phyloP scores from a whole-genome alignment of 2,113 vertebrate genomes.

The Mus pahari region DNA sequence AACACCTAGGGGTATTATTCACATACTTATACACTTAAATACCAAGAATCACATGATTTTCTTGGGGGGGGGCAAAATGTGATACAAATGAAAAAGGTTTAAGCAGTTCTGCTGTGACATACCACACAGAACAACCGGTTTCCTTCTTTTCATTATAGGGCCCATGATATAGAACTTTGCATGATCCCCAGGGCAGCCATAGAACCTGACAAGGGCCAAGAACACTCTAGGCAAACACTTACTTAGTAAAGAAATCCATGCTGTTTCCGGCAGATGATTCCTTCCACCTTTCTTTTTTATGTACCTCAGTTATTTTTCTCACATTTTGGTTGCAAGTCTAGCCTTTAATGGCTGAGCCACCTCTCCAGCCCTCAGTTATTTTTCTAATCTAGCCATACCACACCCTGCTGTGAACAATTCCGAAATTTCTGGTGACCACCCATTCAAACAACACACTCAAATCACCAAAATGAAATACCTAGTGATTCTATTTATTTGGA shows the following conservation, averaged over 20 bases:
- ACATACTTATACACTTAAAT: background rate
- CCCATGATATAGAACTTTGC: background rate
- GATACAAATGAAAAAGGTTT: too few relatives aligned
- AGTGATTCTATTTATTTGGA: slow-evolving; percentile 15
- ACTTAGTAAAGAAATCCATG: background rate
- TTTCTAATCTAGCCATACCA: background rate
- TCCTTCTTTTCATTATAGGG: background rate
- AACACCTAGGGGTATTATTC: background rate
- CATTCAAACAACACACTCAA: background rate
- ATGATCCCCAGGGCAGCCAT: background rate
- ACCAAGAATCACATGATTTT: background rate
- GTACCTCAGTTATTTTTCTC: background rate
- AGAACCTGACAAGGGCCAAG: background rate
- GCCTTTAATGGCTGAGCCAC: too few relatives aligned
- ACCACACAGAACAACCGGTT: background rate
- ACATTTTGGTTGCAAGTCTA: too few relatives aligned
- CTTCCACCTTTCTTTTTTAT: too few relatives aligned
- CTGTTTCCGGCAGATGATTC: background rate
- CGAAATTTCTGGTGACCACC: background rate
- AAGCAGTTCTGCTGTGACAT: background rate
- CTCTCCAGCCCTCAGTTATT: background rate
- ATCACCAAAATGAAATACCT: background rate
- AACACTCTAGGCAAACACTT: background rate
- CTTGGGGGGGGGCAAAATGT: too few relatives aligned
- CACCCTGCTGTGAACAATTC: background rate